phyloP scores from a whole-genome alignment of 2,113 vertebrate species.

The Pachycephala philippinensis region DNA sequence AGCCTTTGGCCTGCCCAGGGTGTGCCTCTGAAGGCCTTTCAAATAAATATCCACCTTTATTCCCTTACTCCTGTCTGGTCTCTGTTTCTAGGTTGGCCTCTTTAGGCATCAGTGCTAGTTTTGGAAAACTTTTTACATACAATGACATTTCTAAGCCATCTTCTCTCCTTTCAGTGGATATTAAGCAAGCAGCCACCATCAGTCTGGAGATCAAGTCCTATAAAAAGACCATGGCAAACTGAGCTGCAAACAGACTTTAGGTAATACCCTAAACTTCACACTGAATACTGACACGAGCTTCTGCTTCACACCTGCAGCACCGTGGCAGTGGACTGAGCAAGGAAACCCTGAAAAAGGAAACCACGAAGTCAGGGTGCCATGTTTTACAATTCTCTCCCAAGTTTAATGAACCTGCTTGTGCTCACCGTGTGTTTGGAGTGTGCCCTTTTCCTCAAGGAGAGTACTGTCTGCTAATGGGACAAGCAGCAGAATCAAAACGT shows the following conservation, averaged over 20 bases:
- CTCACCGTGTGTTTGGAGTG: background rate
- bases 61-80: too few relatives aligned
- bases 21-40: too few relatives aligned
- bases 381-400: background rate
- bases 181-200: background rate
- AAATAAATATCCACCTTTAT: too few relatives aligned
- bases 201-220: background rate
- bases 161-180: background rate
- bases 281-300: fast-evolving
- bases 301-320: background rate
- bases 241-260: background rate
- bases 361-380: background rate
- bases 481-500: background rate
- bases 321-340: background rate
- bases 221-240: background rate
- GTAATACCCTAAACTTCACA: background rate
- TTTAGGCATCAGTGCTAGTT: too few relatives aligned
- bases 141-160: background rate
- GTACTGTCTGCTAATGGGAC: background rate
- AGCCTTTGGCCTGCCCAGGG: too few relatives aligned
- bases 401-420: background rate
- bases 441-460: background rate
- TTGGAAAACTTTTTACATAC: background rate
- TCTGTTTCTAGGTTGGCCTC: too few relatives aligned
- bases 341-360: background rate